These are phyloP conservation scores for Lamellibrachia columna DNA, from an alignment of 2,888 invertebrate species.

Conservation along the genomic window DNA sequence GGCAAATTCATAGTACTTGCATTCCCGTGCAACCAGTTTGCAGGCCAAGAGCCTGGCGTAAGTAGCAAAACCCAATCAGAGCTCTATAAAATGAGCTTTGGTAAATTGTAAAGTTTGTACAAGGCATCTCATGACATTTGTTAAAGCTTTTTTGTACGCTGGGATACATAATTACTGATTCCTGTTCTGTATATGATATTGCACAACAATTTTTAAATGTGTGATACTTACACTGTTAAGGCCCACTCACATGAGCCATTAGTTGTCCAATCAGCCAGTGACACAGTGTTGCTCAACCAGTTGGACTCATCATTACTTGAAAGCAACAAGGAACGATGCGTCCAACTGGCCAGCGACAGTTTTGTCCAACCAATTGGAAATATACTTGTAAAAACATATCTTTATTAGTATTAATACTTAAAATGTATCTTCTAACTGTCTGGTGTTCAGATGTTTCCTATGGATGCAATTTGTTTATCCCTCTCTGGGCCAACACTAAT, in stretches of 20 bases:
- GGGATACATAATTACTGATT: too few species aligned
- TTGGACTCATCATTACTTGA: not conserved
- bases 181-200: too few species aligned
- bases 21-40: slow-evolving; percentile 71
- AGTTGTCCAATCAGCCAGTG: not conserved
- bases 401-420: too few species aligned
- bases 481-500: not conserved
- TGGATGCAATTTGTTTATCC: not conserved
- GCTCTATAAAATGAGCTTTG: not conserved
- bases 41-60: slow-evolving; percentile 68
- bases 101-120: not conserved
- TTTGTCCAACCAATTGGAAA: too few species aligned
- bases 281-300: not conserved
- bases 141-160: not conserved
- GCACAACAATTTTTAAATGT: too few species aligned
- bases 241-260: not conserved
- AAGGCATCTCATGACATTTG: not conserved
- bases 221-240: too few species aligned
- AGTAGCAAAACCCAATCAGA: slow-evolving; percentile 13
- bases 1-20: slow-evolving; percentile 66
- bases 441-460: too few species aligned
- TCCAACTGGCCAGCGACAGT: too few species aligned
- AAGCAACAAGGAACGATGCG: not conserved
- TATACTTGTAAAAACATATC: too few species aligned
- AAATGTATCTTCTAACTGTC: too few species aligned